Evolutionary conservation across 2,888 invertebrate genomes (phyloP), one percentile per base, ranked within the genome.

Genomic region (Psococerastis gibbosa): DNA sequence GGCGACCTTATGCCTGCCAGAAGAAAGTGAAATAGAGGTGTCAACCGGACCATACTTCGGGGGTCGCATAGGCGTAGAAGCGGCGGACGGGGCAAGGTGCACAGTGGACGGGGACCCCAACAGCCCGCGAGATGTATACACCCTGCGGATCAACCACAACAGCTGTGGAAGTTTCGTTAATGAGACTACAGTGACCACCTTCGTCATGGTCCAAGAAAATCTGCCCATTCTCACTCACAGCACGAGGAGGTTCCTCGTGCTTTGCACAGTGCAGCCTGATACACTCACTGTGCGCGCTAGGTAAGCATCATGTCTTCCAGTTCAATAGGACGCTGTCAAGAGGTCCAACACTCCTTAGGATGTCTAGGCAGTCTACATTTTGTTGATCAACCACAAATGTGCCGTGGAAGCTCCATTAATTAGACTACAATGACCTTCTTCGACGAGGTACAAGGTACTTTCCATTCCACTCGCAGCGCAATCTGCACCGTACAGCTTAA

Each of bases 201-300:
- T 81, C 56, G 79, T 84, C 22, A 71, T 83, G 23, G 84, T 84
- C 4, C 83, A 83, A 58, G 84, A 84, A 59, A 83, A 81, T 60
- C 62, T 81, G 45, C 80, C 81, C 3, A 82, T 84, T 53, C 68
- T 84, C 32, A 84, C 84, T 1, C 83, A 84, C 58, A 80, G 80
- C 55, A 81, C 81, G 1, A 62, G 81, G 50, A 68, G 82, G 50
- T 84, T 84, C 56, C 65, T 84, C 43, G 83, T 84, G 2, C 68
- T 83, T 11, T 84, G 84, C 56, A 78, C 79, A 23, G 82, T 80
- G 57, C 78, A 82, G 54, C 82, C 83, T 1, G 82, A 83, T 57
- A 80, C 81, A 22, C 67, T 83, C 54, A 82, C 83, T 0, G 81
- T 84, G 6, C 67, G 82, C 51, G 83, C 84, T 22, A 82, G 82